phyloP scores from a whole-genome alignment of 2,888 invertebrate species.

The Eledona agricola region DNA sequence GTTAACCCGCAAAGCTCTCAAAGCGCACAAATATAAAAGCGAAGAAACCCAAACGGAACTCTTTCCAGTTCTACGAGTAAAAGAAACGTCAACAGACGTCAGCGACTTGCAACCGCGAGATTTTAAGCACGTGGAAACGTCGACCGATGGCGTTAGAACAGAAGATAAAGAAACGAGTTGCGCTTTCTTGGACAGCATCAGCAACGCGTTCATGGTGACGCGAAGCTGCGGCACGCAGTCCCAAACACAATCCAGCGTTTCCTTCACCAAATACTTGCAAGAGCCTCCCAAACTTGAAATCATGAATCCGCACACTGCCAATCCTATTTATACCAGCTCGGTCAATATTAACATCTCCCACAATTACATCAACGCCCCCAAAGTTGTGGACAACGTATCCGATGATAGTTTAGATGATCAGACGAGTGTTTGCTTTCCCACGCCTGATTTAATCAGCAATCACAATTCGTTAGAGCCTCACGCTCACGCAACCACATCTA shows the following conservation, averaged over 20 bases:
- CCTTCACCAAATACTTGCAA: conserved; percentile 60
- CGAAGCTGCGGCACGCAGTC: conserved; percentile 61
- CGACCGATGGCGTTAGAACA: conserved; percentile 62
- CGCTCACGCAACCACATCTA: conserved; percentile 34
- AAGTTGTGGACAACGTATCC: conserved; percentile 61
- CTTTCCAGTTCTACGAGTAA: conserved; percentile 65
- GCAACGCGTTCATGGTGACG: conserved; percentile 53
- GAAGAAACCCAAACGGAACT: conserved; percentile 68
- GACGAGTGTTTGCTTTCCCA: conserved; percentile 57
- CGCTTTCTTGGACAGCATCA: conserved; percentile 53
- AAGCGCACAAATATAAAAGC: conserved; percentile 65
- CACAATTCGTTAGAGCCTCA: conserved; percentile 64
- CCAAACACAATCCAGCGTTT: conserved; percentile 51
- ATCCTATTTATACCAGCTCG: conserved; percentile 63
- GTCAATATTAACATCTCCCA: conserved; percentile 71
- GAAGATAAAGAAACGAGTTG: conserved; percentile 64
- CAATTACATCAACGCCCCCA: conserved; percentile 59
- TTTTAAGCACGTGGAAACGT: conserved; percentile 58
- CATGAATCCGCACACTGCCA: conserved; percentile 46
- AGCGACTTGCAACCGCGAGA: conserved; percentile 65
- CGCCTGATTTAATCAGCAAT: conserved; percentile 69
- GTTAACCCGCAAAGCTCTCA: conserved; percentile 68
- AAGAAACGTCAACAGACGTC: conserved; percentile 68
- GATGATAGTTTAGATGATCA: conserved; percentile 64
- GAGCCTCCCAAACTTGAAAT: conserved; percentile 44